Base-by-base conservation (phyloP, 2,113 vertebrate genomes). In the Phylloscopus trochiloides region DNA sequence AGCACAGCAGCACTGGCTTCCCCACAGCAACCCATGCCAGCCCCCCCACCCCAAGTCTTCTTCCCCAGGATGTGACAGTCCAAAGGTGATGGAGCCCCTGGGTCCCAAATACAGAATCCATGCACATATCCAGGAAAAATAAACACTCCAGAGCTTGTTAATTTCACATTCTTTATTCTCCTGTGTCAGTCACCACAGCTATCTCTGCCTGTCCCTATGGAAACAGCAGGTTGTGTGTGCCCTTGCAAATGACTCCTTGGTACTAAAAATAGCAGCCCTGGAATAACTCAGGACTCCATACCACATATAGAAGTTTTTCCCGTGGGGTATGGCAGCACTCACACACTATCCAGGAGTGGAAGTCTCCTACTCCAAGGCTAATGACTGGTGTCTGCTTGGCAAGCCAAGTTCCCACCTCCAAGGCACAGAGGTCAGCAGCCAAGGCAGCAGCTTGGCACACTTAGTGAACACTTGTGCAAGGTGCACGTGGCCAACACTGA, bases 101-200 rank as follows among this genome's bases (percentile, higher is more conserved):
- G 20, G 18, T 67, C 43, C 52, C 14, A 5, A 24, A 12, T n/a
- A 48, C 21, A 57, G 42, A 74, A 63, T 26, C 61, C n/a, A 59
- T 22, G 38, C 57, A 67, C 20, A 50, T 43, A 67, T 8, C 22
- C 51, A 67, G 58, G 43, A n/a, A 82, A 79, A 85, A 43, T 0
- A 43, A 77, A 63, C 32, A 51, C 48, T n/a, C 25, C 70, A 83
- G 34, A 67, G 62, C 3, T 17, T 55, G 7, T 14, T 25, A 6
- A n/a, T 54, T 81, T 81, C 40, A 72, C 48, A 36, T 63, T 66
- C 52, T 96, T 97, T 95, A 95, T 96, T 94, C 17, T 68, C 71
- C 67, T 12, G 2, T 54, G 62, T 73, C 74, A 48, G 38, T 82
- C 45, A 67, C 45, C 50, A 62, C 50, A 63, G 58, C 55, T 29